Evolutionary conservation across 2,888 invertebrate species (phyloP).

Genomic region (Panorpa germanica): DNA sequence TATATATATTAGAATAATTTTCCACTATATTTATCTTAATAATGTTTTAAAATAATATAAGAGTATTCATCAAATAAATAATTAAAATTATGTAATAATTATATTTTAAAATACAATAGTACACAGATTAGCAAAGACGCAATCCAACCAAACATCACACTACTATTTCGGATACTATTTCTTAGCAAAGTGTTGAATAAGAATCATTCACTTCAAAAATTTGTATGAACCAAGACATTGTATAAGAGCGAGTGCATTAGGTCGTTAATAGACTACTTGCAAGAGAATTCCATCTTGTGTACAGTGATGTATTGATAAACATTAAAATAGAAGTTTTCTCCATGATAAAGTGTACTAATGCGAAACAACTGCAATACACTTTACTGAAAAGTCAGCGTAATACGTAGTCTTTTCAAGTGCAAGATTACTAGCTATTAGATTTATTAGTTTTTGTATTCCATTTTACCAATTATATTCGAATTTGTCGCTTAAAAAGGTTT

Average conservation of each 20-base stretch:
- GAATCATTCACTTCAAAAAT: neutral
- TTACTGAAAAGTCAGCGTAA: neutral
- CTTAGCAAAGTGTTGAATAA: slow-evolving; percentile 1
- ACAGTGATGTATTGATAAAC: no score
- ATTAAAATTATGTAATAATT: neutral
- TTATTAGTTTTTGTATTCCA: no score
- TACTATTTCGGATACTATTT: no score
- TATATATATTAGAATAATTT: slow-evolving; percentile 6
- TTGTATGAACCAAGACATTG: neutral
- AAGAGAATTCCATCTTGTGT: neutral
- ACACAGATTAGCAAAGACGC: no score
- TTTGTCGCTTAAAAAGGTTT: no score
- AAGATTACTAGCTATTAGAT: no score
- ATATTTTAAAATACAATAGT: neutral
- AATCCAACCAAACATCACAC: no score
- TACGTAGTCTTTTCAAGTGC: neutral
- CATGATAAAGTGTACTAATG: no score
- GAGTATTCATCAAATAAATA: neutral
- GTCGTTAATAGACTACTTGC: neutral
- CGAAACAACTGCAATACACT: no score
- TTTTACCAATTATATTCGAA: no score
- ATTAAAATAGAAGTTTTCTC: no score
- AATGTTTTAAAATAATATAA: neutral
- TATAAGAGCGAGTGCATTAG: neutral
- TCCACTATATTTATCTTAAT: neutral